phyloP scores from a whole-genome alignment of 2,888 invertebrate species.

The Sminthurinus aureus region DNA sequence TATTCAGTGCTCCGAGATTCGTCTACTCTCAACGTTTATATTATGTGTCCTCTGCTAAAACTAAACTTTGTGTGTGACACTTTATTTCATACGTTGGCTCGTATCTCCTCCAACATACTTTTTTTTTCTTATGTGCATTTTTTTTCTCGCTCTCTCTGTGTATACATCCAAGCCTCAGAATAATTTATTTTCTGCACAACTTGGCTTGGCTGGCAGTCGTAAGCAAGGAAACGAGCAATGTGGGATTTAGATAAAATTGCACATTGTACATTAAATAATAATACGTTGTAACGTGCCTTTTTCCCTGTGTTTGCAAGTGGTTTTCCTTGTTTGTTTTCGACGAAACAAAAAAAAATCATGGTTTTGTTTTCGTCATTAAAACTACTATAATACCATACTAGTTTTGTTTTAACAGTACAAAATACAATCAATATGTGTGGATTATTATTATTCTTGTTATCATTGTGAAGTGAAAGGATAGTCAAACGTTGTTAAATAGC shows the following conservation, averaged over 20 bases:
- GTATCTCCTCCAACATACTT: background rate
- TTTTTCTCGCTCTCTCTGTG: background rate
- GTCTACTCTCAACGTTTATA: too few species aligned
- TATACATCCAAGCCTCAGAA: background rate
- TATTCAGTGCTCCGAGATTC: too few species aligned
- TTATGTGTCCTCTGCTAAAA: background rate
- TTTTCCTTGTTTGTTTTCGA: background rate
- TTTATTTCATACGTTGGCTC: conserved; percentile 21
- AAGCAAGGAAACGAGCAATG: too few species aligned
- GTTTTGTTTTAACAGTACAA: too few species aligned
- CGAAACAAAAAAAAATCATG: background rate
- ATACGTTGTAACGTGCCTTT: background rate
- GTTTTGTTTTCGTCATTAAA: background rate
- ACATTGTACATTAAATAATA: too few species aligned
- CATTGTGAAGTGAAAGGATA: too few species aligned
- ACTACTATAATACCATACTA: background rate
- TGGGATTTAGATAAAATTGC: too few species aligned
- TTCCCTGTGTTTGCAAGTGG: conserved; percentile 10
- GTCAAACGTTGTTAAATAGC: too few species aligned
- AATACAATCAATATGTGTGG: too few species aligned
- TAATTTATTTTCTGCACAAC: background rate
- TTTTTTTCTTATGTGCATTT: conserved; percentile 10
- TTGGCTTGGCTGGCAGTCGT: too few species aligned
- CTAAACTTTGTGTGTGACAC: conserved; percentile 13
- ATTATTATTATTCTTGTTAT: too few species aligned